Evolutionary conservation across 2,113 vertebrate species (phyloP).

Genomic region (Meriones unguiculatus): DNA sequence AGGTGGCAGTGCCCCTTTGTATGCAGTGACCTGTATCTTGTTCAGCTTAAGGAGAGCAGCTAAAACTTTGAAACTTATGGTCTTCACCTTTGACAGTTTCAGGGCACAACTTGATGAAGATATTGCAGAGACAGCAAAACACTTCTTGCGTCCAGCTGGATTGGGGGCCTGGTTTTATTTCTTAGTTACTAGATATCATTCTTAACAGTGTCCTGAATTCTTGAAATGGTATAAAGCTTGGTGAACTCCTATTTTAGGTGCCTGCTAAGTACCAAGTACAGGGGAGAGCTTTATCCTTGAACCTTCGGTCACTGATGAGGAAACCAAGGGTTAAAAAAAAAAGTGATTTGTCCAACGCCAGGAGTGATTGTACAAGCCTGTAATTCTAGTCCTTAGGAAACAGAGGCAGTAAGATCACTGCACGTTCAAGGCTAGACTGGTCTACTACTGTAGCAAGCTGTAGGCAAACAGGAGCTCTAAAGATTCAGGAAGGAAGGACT

Average conservation of each 20-base stretch:
- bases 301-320: not conserved
- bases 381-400: not conserved
- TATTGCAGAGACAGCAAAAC: not conserved
- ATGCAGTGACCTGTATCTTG: conserved; percentile 19
- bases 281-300: not conserved
- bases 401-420: not conserved
- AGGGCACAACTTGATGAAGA: not conserved
- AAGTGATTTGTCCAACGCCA: not conserved
- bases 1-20: conserved; percentile 2
- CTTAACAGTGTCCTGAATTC: not conserved
- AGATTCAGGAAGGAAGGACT: not conserved
- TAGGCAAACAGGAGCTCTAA: not conserved
- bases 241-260: not conserved
- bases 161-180: not conserved
- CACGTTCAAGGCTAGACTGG: not conserved
- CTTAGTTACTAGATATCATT: not conserved
- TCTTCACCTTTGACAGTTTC: conserved; percentile 11
- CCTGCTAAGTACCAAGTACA: not conserved
- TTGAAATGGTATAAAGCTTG: not conserved
- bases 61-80: not conserved
- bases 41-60: conserved; percentile 21
- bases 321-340: not conserved
- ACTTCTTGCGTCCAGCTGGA: not conserved
- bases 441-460: not conserved
- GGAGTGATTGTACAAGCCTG: not conserved